Evolutionary conservation across 1,140 invertebrate species (phyloP), one percentile per base, ranked within the genome.

Genomic region (Calliphora vicina): DNA sequence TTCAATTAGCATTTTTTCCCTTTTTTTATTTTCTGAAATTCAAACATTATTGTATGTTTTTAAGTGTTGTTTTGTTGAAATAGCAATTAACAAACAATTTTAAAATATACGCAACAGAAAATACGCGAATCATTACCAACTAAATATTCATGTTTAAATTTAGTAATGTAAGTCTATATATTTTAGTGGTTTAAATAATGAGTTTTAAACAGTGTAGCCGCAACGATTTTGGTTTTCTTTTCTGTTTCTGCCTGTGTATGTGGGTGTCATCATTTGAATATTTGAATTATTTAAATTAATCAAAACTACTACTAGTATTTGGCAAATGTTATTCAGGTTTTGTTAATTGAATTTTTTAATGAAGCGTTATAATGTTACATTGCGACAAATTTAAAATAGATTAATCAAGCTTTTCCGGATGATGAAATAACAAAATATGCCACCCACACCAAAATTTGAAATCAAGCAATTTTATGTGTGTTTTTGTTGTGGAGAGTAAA

Each of bases 61-160:
- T 57, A 17, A 17, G 45, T 57, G 13, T 57, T 57, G 13, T 57
- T 67, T 20, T 67, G 20, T 23, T 67, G 57, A 67, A 67, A 67
- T 23, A 67, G 57, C 20, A 67, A 67, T 67, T 67, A 67, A 23
- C 57, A 67, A 67, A 67, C 57, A 67, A 67, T 67, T 67, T 67
- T 9, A 67, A 67, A 57, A 57, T 17, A 57, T 57, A 57, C n/a
- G 15, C 50, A 17, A n/a, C 13, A 57, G 17, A 23, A 20, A 20
- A n/a, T n/a, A 67, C 61, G 61, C n/a, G 25, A 67, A 67, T 67
- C n/a, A 67, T 67, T 20, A 25, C 23, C 61, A 67, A 67, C 61
- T 67, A 67, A 67, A 67, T 67, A 23, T 67, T 23, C 61, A 67
- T n/a, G n/a, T 67, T 20, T 67, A 20, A 23, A 67, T 25, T 20